These are phyloP conservation scores for Ridgeia piscesae DNA, from an alignment of 1,140 invertebrate genomes.

Conservation along the genomic window DNA sequence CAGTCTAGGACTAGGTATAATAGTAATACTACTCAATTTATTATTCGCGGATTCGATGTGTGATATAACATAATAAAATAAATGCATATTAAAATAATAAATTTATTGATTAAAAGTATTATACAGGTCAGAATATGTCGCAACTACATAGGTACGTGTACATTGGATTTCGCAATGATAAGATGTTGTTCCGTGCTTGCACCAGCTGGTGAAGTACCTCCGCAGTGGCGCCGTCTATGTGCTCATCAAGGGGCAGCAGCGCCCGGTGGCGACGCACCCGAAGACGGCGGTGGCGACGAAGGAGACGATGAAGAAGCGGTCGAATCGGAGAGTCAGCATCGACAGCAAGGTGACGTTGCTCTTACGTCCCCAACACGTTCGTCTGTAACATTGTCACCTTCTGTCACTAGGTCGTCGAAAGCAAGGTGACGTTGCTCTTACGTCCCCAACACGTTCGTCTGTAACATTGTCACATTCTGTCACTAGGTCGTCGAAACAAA, in stretches of 20 bases:
- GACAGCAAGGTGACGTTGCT: background rate
- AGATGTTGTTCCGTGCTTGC: background rate
- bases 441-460: background rate
- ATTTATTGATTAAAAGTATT: too few species aligned
- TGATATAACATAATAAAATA: too few species aligned
- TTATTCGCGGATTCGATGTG: too few species aligned
- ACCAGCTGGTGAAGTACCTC: slow-evolving; percentile 61
- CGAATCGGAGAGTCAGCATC: background rate
- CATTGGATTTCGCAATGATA: background rate
- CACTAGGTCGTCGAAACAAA: background rate
- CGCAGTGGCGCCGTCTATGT: slow-evolving; percentile 60
- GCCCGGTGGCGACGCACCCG: slow-evolving; percentile 44
- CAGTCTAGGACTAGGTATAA: too few species aligned
- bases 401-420: too few species aligned
- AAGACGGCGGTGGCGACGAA: slow-evolving; percentile 42
- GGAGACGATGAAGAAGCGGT: slow-evolving; percentile 15
- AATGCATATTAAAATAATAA: too few species aligned
- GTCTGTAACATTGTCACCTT: background rate
- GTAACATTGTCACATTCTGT: background rate
- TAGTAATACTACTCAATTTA: too few species aligned
- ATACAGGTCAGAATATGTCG: too few species aligned
- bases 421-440: background rate
- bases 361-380: background rate
- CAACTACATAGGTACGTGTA: too few species aligned
- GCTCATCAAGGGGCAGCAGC: slow-evolving; percentile 63